Conservation (phyloP, 2,888 invertebrate genomes). For the Alentia gelatinosa region DNA sequence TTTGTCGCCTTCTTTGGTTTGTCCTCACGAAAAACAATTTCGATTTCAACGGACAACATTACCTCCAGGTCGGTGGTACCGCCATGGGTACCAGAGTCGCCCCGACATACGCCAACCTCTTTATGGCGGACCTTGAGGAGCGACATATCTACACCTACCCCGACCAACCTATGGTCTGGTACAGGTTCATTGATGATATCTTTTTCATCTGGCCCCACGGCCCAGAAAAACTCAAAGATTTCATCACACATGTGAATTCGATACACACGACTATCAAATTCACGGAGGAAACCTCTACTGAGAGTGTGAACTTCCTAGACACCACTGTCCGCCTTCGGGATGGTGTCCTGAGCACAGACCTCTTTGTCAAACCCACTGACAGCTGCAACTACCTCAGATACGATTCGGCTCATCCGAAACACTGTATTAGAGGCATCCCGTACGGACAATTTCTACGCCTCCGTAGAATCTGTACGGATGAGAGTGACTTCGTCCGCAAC, state of each 20-base stretch:
- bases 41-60: neutral
- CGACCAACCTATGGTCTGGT: neutral
- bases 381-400: too few relatives aligned
- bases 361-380: too few relatives aligned
- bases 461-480: too few relatives aligned
- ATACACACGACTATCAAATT: neutral
- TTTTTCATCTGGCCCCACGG: neutral
- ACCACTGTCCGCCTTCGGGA: too few relatives aligned
- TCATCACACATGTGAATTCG: neutral
- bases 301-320: neutral
- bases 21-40: neutral
- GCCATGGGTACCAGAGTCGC: neutral
- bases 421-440: too few relatives aligned
- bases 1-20: neutral
- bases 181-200: neutral
- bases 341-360: too few relatives aligned
- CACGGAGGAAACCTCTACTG: neutral
- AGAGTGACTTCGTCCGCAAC: too few relatives aligned
- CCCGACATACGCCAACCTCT: neutral
- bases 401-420: too few relatives aligned
- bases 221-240: neutral
- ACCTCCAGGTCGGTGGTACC: neutral
- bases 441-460: too few relatives aligned
- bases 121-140: neutral
- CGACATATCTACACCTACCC: neutral